Conservation (phyloP, 2,888 invertebrate species). For the Drosophila merina region DNA sequence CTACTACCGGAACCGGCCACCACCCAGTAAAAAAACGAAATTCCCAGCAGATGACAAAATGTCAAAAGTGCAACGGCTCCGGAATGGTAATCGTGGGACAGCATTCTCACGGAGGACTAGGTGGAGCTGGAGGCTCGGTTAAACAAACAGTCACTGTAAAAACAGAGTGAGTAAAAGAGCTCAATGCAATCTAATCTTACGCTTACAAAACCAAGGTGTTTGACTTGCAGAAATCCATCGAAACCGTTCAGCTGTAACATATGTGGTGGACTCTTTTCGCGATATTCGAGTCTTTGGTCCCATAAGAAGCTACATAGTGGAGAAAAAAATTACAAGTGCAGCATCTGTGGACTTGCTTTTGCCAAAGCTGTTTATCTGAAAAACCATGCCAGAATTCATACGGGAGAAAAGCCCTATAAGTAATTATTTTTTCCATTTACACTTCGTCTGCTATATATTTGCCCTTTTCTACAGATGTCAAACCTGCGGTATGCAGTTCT, state of each 20-base stretch:
- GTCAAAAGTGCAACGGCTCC: constrained; percentile 94
- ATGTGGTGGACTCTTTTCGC: constrained; percentile 92
- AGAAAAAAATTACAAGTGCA: constrained; percentile 93
- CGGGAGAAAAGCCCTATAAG: constrained; percentile 93
- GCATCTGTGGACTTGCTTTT: constrained; percentile 93
- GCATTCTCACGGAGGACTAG: constrained; percentile 51
- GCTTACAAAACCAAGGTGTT: constrained; percentile 42
- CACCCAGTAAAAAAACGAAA: constrained; percentile 94
- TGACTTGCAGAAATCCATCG: constrained; percentile 85
- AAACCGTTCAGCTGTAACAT: constrained; percentile 95
- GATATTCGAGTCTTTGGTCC: constrained; percentile 95
- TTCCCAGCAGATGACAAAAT: constrained; percentile 91
- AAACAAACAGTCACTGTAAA: constrained; percentile 76
- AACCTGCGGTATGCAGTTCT: constrained; percentile 95
- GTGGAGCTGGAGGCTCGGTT: constrained; percentile 61
- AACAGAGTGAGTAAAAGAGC: constrained; percentile 79
- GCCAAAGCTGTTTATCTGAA: constrained; percentile 96
- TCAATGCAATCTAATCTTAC: constrained; percentile 15
- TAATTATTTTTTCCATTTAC: constrained; percentile 77
- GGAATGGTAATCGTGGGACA: constrained; percentile 88
- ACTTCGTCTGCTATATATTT: not conserved
- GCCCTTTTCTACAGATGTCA: constrained; percentile 87
- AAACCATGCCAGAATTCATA: constrained; percentile 94
- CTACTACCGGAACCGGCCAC: constrained; percentile 83
- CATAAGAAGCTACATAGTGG: constrained; percentile 94